Percentiles rank a stretch among this genome's conserved stretches.
phyloP scores from a whole-genome alignment of 2,113 vertebrate genomes.

The Aramus guarauna region DNA sequence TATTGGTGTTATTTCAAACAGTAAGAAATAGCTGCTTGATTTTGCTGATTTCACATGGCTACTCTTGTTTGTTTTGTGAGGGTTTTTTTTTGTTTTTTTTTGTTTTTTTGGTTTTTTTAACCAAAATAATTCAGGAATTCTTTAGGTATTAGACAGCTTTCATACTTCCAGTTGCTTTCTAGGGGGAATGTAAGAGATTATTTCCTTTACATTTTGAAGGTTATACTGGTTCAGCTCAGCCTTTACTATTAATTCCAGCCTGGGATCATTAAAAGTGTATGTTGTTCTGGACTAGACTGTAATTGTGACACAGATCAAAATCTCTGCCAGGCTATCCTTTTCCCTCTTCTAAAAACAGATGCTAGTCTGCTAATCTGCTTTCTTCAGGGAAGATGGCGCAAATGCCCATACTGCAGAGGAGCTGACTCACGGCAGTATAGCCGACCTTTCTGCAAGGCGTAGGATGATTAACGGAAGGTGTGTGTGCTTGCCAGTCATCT shows the following conservation, averaged over 20 bases:
- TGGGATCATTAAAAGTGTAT: not conserved
- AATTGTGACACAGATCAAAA: not conserved
- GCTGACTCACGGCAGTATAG: not conserved
- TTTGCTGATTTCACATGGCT: not conserved
- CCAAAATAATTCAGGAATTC: not conserved
- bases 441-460: not conserved
- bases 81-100: not conserved
- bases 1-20: not conserved
- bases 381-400: not conserved
- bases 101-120: not conserved
- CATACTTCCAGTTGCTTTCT: not conserved
- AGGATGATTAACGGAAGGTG: not conserved
- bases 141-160: not conserved
- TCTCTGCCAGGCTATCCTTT: not conserved
- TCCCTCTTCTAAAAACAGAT: slow-evolving; percentile 1
- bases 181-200: not conserved
- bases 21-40: not conserved
- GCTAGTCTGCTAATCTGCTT: no score
- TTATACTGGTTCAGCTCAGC: not conserved
- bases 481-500: not conserved
- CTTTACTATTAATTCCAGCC: not conserved
- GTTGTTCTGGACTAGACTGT: not conserved
- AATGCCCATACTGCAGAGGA: not conserved
- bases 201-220: not conserved
- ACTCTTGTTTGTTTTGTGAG: not conserved